Percentiles rank a stretch among this genome's conserved stretches.
Evolutionary conservation across 35 echinoderm and acorn worm genomes (phyloP).

Genomic region (Ptychodera flava): DNA sequence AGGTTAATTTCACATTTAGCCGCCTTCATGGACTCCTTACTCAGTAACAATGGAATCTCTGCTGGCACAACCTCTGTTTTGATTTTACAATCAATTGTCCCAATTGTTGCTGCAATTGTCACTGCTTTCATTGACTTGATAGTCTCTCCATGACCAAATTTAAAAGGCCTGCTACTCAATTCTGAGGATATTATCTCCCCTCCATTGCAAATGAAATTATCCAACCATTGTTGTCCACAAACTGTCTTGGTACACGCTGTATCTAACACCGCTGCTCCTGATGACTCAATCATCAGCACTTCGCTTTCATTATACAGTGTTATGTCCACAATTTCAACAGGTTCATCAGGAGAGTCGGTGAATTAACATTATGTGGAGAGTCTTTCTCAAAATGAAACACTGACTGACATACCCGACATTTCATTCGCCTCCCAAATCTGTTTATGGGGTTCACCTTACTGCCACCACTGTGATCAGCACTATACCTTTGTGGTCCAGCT

Average conservation of each 20-base stretch:
- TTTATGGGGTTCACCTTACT: conserved; percentile 15
- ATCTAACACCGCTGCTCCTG: conserved; percentile 17
- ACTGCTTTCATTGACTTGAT: not conserved
- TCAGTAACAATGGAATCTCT: conserved; percentile 16
- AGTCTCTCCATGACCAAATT: conserved; percentile 13
- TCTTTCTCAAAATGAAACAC: conserved; percentile 34
- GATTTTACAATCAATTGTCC: too few relatives aligned
- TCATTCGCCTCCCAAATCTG: conserved; percentile 25
- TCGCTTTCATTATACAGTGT: conserved; percentile 13
- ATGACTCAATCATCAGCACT: not conserved
- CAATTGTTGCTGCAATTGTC: not conserved
- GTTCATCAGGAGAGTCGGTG: conserved; percentile 1
- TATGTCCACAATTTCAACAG: conserved; percentile 20
- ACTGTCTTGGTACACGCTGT: conserved; percentile 18
- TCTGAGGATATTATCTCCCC: conserved; percentile 9
- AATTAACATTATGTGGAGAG: conserved; percentile 2
- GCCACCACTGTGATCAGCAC: conserved; percentile 7
- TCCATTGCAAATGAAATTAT: conserved; percentile 13
- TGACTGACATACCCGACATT: conserved; percentile 28
- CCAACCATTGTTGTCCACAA: conserved; percentile 8
- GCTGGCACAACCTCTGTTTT: too few relatives aligned
- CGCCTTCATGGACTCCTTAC: conserved; percentile 18
- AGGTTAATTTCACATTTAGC: conserved; percentile 5
- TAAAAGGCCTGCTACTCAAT: conserved; percentile 5
- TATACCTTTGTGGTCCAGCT: too few relatives aligned